Evolutionary conservation across 1,140 invertebrate species (phyloP), one percentile per base, ranked within the genome.

Genomic region (Leguminivora glycinivorella): DNA sequence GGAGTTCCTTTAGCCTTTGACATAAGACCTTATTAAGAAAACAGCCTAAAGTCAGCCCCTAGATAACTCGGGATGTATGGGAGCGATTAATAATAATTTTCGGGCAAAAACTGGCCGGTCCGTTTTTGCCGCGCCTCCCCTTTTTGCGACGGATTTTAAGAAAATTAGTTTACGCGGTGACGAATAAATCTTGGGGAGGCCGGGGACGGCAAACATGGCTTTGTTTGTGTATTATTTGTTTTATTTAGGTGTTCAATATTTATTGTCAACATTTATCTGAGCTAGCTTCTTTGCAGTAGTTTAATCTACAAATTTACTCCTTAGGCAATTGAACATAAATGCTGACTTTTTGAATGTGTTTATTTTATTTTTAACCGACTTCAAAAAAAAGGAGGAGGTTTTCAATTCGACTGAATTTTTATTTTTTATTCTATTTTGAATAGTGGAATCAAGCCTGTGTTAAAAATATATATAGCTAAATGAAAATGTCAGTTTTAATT

Each of bases 141-240:
- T 58, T 58, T 25, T 29, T 25, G 58, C 25, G 58, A 29, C 25
- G 58, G 58, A 63, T 63, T 63, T 63, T 63, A 63, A 63, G 58
- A 63, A 63, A 63, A 63, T 63, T 63, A 63, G 58, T 63, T 63
- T 63, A 17, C 58, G n/a, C 25, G 56, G 56, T 63, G 58, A 52
- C 47, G 47, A 52, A 52, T 52, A 52, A 52, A 52, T 52, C 47
- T 52, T 52, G 47, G 47, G 47, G 47, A 52, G 47, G 47, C 19
- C 22, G 47, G 47, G 47, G 47, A 52, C 17, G 7, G 19, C 22
- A 52, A 19, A 52, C 47, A 52, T 52, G n/a, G 17, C 19, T 22
- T 52, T 52, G 47, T 52, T 52, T 52, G 19, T 22, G 9, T 52
- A 52, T 52, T 22, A 22, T 52, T 52, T 52, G 17, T 52, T 17